A percentile compares a stretch with the other conserved stretches of the same genome.
These are phyloP conservation scores for Nymphalis urticae DNA, from an alignment of 2,888 invertebrate genomes.

Conservation along the genomic window DNA sequence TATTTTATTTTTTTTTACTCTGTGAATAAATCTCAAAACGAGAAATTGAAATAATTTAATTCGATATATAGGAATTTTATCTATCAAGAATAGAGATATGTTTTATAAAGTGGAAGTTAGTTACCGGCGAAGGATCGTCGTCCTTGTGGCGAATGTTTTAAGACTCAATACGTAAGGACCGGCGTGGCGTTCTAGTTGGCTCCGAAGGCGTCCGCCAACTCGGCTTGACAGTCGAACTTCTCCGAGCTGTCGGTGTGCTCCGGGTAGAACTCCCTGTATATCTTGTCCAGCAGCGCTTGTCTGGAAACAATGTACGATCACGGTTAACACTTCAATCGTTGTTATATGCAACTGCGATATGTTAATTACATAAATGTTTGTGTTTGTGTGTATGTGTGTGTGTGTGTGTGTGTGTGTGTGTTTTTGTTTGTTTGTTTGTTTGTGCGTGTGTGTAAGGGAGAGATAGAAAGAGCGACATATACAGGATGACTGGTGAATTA, in stretches of 20 bases:
- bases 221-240: slow-evolving; percentile 73
- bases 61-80: slow-evolving; percentile 29
- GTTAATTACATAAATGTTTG: too few species aligned
- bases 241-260: slow-evolving; percentile 85
- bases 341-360: too few species aligned
- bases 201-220: slow-evolving; percentile 64
- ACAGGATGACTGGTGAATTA: too few species aligned
- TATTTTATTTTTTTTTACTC: slow-evolving; percentile 14
- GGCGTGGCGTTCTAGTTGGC: slow-evolving; percentile 52
- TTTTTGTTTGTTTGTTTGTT: too few species aligned
- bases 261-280: slow-evolving; percentile 90
- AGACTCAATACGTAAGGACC: slow-evolving; percentile 32
- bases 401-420: too few species aligned
- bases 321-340: too few species aligned
- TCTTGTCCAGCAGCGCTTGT: slow-evolving; percentile 88
- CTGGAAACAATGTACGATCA: slow-evolving; percentile 61
- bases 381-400: too few species aligned
- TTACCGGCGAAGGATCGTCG: neutral
- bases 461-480: too few species aligned
- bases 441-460: too few species aligned
- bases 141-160: slow-evolving; percentile 24
- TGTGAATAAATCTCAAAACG: slow-evolving; percentile 43
- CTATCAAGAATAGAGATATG: slow-evolving; percentile 37
- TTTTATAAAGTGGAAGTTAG: neutral
- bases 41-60: slow-evolving; percentile 28